Base-by-base conservation (phyloP, 2,888 invertebrate genomes). In the Clostera curtula region DNA sequence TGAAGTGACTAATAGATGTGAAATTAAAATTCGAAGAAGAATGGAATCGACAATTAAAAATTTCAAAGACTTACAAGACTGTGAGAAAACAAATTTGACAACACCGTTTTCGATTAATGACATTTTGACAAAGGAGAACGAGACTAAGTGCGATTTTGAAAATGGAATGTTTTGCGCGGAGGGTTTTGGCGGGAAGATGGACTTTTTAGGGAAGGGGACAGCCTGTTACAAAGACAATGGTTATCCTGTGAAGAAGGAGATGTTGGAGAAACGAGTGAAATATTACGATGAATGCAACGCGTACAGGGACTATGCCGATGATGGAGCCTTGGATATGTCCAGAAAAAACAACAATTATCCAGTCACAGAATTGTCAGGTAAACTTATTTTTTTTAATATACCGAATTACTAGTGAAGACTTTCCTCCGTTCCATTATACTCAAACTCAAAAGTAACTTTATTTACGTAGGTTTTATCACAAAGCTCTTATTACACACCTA, bases 31-130 rank as follows among this genome's bases (percentile, higher is more conserved):
- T 35, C 13, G 12, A 16, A 61, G n/a, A n/a, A n/a, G 53, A 65
- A 83, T 83, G 83, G 82, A 83, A 56, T 56, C 80, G 12, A 79
- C 79, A 64, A 50, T 74, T 27, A 79, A 76, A 49, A 66, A 54
- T 38, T 73, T 63, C 40, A 74, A 72, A 48, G 72, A 76, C 24
- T 46, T 74, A 31, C 70, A 69, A 56, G 79, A 82, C 18, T 69
- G 80, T 64, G 80, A 82, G 40, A 82, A 80, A 43, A 72, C 72
- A 1, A 72, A 49, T 53, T 53, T 80, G 37, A 76, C 85, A 5
- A 91, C 90, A 5, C 90, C 91, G 16, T 91, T 91, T 68, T 90
- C 90, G 5, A 91, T 91, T 29, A 90, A 90, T 49, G 90, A 91
- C 52, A 91, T 91, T 60, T 67, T 91, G 54, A 88, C 88, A n/a